These are phyloP conservation scores for Mercenaria mercenaria DNA, from an alignment of 1,140 invertebrate genomes.

Conservation along the genomic window DNA sequence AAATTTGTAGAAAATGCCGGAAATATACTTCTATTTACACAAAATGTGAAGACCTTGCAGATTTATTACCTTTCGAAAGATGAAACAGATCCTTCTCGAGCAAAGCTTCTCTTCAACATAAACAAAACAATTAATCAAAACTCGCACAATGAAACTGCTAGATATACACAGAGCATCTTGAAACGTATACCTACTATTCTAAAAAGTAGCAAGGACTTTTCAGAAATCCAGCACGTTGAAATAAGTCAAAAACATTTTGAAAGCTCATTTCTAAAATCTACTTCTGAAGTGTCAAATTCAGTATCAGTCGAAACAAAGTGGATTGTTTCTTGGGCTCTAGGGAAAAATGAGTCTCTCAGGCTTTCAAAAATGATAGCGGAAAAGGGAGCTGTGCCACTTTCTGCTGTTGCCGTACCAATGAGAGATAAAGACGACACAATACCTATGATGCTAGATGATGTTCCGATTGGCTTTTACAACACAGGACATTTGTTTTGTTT, in stretches of 20 bases:
- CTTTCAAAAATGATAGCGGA: neutral
- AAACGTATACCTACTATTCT: neutral
- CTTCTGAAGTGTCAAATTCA: neutral
- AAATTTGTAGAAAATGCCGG: slow-evolving; percentile 67
- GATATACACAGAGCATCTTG: neutral
- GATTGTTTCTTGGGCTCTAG: slow-evolving; percentile 34
- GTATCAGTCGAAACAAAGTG: neutral
- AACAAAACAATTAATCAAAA: neutral
- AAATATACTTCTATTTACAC: slow-evolving; percentile 77
- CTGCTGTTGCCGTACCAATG: slow-evolving; percentile 33
- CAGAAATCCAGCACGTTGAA: slow-evolving; percentile 7
- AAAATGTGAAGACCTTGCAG: slow-evolving; percentile 72
- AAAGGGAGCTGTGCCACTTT: slow-evolving; percentile 26
- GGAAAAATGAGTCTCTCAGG: neutral
- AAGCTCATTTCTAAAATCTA: neutral
- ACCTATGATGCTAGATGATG: neutral
- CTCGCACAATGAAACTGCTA: neutral
- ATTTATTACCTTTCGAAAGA: slow-evolving; percentile 71
- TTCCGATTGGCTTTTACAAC: slow-evolving; percentile 6
- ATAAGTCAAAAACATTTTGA: neutral
- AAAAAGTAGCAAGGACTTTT: neutral
- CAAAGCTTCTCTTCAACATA: neutral
- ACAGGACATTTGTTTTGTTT: slow-evolving; percentile 73
- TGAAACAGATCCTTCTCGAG: neutral
- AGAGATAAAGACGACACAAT: neutral